These are phyloP conservation scores for Neodiprion pinetum DNA, from an alignment of 1,140 invertebrate species.

Conservation along the genomic window DNA sequence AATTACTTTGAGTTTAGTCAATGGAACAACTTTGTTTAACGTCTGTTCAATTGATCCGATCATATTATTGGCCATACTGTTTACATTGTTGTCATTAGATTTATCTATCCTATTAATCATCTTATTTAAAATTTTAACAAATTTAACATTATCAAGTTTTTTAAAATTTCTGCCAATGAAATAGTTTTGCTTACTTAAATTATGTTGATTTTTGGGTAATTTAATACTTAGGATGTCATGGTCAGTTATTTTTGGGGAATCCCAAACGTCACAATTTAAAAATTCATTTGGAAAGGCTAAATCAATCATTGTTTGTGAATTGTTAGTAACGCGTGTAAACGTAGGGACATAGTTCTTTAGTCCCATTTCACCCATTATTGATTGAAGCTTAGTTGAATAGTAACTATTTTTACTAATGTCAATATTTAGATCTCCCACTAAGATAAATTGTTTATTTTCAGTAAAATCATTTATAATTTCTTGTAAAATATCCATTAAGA, in stretches of 20 bases:
- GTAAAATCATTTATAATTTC: neutral
- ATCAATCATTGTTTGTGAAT: slow-evolving; percentile 5
- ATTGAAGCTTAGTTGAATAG: neutral
- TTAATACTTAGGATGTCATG: neutral
- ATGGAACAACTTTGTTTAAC: slow-evolving; percentile 19
- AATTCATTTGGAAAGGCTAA: slow-evolving; percentile 3
- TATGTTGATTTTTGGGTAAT: neutral
- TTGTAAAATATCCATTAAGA: slow-evolving; percentile 8
- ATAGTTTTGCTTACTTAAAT: slow-evolving; percentile 5
- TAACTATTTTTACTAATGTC: neutral
- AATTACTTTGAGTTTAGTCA: slow-evolving; percentile 19
- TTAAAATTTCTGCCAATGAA: slow-evolving; percentile 4
- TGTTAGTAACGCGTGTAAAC: neutral
- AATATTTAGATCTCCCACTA: neutral
- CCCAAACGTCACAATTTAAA: neutral
- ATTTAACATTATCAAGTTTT: slow-evolving; percentile 19
- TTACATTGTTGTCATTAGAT: slow-evolving; percentile 15
- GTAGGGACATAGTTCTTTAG: slow-evolving; percentile 7
- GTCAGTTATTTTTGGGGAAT: slow-evolving; percentile 4
- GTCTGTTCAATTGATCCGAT: slow-evolving; percentile 17
- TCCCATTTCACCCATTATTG: neutral
- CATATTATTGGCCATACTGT: slow-evolving; percentile 18
- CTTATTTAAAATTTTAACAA: slow-evolving; percentile 20
- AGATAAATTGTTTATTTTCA: slow-evolving; percentile 2
- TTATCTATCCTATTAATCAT: slow-evolving; percentile 18